Evolutionary conservation across 2,888 invertebrate genomes (phyloP), one percentile per base, ranked within the genome.

Genomic region (Melipona bicolor): DNA sequence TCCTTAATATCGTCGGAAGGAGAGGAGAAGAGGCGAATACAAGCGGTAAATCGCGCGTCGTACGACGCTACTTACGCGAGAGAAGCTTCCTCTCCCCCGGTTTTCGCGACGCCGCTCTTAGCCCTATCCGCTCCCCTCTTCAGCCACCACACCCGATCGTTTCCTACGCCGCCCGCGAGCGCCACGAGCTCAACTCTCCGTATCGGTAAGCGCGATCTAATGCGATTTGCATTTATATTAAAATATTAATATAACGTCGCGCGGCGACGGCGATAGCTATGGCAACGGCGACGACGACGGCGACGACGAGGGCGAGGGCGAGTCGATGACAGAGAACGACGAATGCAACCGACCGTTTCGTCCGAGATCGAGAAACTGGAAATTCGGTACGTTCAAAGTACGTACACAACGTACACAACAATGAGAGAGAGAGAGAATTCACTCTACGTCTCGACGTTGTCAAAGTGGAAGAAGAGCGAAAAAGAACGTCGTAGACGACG

Each of bases 211-310:
- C 90, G 91, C 89, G 90, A 91, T 92, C 92, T 93, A 91, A 91
- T 89, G 87, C 92, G 90, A 93, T 93, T 93, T 93, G 92, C 93
- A 93, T 93, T 92, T 93, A 93, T 93, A 93, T 93, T 91, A 92
- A 92, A 92, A 92, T 92, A 92, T 92, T 91, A 92, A 92, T 92
- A 91, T 87, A 87, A 86, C 88, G 84, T 67, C 56, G 75, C 67
- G 73, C 79, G 65, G 67, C 70, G 50, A 59, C 68, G 43, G 24
- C 43, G 71, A 27, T 32, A 19, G 72, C 17, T 77, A 27, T 81
- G 80, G 61, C 71, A 67, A 62, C 69, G 79, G 73, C 6, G 52
- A 21, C 82, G 86, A 88, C 82, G 85, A 88, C 88, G 87, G 3
- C 32, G 32, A 32, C 32, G 32, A 32, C 32, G 32, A 32, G 3